Conservation (phyloP, 2,113 vertebrate genomes). For the Peromyscus leucopus region DNA sequence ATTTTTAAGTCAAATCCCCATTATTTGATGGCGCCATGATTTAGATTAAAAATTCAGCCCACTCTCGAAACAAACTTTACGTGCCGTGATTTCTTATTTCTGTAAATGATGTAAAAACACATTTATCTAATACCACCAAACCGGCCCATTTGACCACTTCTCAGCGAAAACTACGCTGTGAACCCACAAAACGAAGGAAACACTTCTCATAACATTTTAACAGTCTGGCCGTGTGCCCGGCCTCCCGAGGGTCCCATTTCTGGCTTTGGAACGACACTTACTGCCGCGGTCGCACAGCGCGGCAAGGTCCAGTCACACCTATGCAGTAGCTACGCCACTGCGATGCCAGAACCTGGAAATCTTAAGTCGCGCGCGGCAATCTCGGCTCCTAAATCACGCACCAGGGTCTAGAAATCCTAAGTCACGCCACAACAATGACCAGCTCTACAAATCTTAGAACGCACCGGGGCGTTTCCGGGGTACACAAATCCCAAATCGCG, state of each 20-base stretch:
- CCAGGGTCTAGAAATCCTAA: background rate
- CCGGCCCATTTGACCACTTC: background rate
- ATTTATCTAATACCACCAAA: background rate
- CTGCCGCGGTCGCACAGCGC: too few relatives aligned
- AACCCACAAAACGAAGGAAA: background rate
- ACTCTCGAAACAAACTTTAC: conserved; percentile 5
- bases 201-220: background rate
- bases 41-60: conserved; percentile 28
- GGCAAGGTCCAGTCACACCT: conserved; percentile 9
- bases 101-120: background rate
- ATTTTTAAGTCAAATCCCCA: conserved; percentile 37
- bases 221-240: background rate
- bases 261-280: conserved; percentile 28
- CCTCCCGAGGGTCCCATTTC: background rate
- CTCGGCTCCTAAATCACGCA: background rate
- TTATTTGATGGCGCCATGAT: conserved; percentile 8
- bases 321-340: background rate
- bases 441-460: background rate
- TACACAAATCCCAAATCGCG: background rate
- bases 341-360: background rate
- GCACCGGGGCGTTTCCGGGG: background rate
- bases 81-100: background rate
- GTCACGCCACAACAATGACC: background rate
- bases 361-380: background rate
- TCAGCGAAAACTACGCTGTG: background rate